Base-by-base conservation (phyloP, 2,113 vertebrate genomes). In the Chloroceryle aenea region DNA sequence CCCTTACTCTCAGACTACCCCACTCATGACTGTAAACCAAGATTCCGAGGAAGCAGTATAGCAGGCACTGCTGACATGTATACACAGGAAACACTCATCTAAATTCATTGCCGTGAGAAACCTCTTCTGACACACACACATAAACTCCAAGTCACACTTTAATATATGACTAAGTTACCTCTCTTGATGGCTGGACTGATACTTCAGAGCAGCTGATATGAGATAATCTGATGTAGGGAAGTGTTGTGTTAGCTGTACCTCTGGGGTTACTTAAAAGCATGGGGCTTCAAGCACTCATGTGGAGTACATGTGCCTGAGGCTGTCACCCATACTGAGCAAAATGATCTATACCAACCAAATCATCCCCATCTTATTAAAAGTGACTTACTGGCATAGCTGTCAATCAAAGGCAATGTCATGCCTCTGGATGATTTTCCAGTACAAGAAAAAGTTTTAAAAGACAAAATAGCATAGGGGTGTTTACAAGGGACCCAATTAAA, bases 401-500 rank as follows among this genome's bases (percentile, higher is more conserved):
- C 91, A 87, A 23, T 83, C 87, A 90, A 89, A 96, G 30, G 32
- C 32, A 93, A 67, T 36, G 40, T 59, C 73, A 79, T 62, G 78
- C 85, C 89, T 89, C 78, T 80, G 81, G 82, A 71, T 91, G 59
- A 91, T 95, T 73, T 93, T 14, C 15, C 18, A 79, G 27, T 76
- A 55, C 21, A 85, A 85, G 26, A 38, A 59, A 40, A 94, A 91
- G 29, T 90, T 85, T 91, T 79, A 77, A 83, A 82, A 95, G 71
- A 91, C 25, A 74, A 69, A 93, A 94, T 71, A 20, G 10, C 74
- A 66, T 45, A 67, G 4, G 23, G 32, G 3, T 87, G 26, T 88
- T 91, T 78, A 71, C 53, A 69, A 55, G 82, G 67, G 93, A 78
- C 1, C 1, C 63, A 94, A 87, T 93, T 96, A 93, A 91, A 96